Conservation (phyloP, 2,113 vertebrate genomes). For the Sprattus sprattus region DNA sequence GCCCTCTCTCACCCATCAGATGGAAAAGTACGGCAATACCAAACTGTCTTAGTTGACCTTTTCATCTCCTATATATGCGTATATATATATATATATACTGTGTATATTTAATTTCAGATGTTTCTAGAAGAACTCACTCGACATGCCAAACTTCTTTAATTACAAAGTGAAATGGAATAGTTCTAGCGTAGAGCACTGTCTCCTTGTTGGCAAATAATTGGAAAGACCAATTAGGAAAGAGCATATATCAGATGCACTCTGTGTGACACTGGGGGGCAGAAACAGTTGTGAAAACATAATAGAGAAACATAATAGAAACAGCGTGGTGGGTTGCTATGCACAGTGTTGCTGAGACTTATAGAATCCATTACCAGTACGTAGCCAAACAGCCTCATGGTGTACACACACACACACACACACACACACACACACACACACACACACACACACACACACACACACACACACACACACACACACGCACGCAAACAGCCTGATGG, state of each 20-base stretch:
- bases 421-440: too few species aligned
- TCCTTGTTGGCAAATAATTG: not conserved
- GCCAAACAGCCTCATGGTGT: not conserved
- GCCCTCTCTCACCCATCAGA: constrained; percentile 40
- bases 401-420: too few species aligned
- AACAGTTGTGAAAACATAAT: not conserved
- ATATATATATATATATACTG: not conserved
- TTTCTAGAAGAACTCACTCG: not conserved
- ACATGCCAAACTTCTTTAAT: not conserved
- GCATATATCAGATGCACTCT: not conserved
- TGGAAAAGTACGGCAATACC: constrained; percentile 49
- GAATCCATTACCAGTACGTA: not conserved
- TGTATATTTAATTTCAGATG: not conserved
- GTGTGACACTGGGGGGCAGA: not conserved
- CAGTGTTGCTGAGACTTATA: not conserved
- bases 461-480: too few species aligned
- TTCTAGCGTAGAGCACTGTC: not conserved
- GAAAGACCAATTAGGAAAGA: not conserved
- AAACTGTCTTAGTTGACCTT: constrained; percentile 47
- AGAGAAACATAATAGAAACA: not conserved
- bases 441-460: too few species aligned
- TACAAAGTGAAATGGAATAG: not conserved
- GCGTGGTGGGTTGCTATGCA: not conserved
- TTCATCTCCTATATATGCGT: constrained; percentile 22
- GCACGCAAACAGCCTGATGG: too few species aligned